Conservation (phyloP, 2,113 vertebrate species). For the Apodemus sylvaticus region DNA sequence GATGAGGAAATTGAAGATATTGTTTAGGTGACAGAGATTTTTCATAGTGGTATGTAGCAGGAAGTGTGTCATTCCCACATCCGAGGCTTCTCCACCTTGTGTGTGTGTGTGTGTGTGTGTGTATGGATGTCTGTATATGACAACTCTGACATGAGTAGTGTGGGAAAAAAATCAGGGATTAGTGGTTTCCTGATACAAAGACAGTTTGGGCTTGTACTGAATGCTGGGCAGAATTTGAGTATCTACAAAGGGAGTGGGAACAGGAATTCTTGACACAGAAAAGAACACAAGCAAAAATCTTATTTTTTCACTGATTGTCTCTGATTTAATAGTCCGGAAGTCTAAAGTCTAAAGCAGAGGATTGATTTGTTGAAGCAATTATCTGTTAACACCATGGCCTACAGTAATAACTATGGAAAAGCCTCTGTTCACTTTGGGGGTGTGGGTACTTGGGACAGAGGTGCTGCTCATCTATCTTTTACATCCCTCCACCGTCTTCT, state of each 20-base stretch:
- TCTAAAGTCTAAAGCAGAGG: background rate
- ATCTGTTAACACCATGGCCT: background rate
- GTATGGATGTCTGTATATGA: too few species aligned
- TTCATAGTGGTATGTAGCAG: background rate
- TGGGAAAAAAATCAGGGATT: background rate
- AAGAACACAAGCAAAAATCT: slow-evolving; percentile 26
- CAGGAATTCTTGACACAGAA: background rate
- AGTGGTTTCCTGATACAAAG: background rate
- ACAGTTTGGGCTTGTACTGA: background rate
- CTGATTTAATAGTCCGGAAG: background rate
- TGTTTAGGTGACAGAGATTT: background rate
- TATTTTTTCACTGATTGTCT: slow-evolving; percentile 22
- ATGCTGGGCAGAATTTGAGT: background rate
- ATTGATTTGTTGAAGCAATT: slow-evolving; percentile 42
- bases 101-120: background rate
- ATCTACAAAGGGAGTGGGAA: too few species aligned
- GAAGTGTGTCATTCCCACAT: slow-evolving; percentile 27
- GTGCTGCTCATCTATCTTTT: background rate
- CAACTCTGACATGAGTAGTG: background rate
- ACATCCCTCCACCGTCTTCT: background rate
- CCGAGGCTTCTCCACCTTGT: background rate
- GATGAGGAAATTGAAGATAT: slow-evolving; percentile 19
- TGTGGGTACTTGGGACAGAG: background rate
- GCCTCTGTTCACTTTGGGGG: background rate
- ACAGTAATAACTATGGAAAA: background rate